phyloP scores from a whole-genome alignment of 1,140 invertebrate genomes.

The Teleopsis dalmanni region DNA sequence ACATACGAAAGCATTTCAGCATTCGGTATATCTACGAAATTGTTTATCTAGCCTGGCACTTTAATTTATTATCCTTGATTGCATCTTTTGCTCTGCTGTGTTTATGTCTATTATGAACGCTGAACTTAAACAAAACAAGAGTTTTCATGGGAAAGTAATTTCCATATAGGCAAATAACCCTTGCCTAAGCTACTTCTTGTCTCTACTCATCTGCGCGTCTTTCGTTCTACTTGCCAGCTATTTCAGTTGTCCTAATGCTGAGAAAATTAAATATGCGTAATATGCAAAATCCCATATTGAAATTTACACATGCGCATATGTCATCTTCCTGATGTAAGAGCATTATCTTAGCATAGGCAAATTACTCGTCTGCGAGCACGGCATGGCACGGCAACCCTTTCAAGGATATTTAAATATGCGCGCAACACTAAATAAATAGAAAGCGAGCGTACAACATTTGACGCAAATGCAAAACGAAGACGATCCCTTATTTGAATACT shows the following conservation, averaged over 20 bases:
- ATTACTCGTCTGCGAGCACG: too few relatives aligned
- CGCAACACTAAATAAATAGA: too few relatives aligned
- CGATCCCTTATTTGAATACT: slow-evolving; percentile 16
- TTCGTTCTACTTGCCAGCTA: not conserved
- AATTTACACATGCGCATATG: not conserved
- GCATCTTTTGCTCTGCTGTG: slow-evolving; percentile 9
- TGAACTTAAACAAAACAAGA: not conserved
- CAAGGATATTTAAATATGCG: too few relatives aligned
- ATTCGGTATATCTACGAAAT: too few relatives aligned
- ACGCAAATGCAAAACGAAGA: too few relatives aligned
- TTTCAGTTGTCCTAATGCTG: not conserved
- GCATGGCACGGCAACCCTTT: too few relatives aligned
- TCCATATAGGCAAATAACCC: slow-evolving; percentile 8
- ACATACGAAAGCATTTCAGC: too few relatives aligned
- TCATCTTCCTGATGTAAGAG: too few relatives aligned
- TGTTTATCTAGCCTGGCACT: too few relatives aligned
- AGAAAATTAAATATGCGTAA: slow-evolving; percentile 15
- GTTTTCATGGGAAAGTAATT: slow-evolving; percentile 14
- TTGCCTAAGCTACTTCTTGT: slow-evolving; percentile 8
- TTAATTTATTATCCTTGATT: slow-evolving; percentile 16
- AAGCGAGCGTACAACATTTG: too few relatives aligned
- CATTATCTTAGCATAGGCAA: too few relatives aligned
- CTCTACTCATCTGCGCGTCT: too few relatives aligned
- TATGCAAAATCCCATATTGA: slow-evolving; percentile 4
- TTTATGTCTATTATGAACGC: slow-evolving; percentile 4